Evolutionary conservation across 1,140 invertebrate species (phyloP), one percentile per base, ranked within the genome.

Genomic region (Brachionus asplanchnoidis): DNA sequence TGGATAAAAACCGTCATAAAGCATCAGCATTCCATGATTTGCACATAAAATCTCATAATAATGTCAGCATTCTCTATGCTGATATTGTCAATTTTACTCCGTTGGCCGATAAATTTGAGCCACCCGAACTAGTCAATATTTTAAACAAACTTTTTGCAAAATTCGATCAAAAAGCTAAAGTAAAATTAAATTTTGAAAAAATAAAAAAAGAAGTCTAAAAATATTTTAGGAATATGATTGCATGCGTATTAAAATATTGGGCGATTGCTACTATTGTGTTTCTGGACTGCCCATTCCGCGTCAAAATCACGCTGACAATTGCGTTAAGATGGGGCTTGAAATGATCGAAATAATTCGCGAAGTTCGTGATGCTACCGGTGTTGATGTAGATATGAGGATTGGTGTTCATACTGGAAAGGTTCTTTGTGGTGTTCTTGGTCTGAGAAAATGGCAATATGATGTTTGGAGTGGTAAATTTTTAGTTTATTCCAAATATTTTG

Each of bases 71-170:
- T 87, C 89, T 98, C 14, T 99, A 98, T 89, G 96, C 96, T 36
- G 97, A 99, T 89, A 98, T 99, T 87, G 96, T 97, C 20, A 97
- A 97, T 9, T 98, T 99, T 88, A 99, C 97, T 0, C 94, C 93
- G 87, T 98, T 98, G 96, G 95, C 95, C 66, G 97, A 95, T 20
- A 84, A 84, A 28, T 84, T 84, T 65, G 44, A 73, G 26, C 68
- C 84, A 28, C 66, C 68, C 14, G 84, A 84, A 44, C n/a, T 84
- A 23, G 60, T 84, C 4, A 73, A 84, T 17, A 84, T 84, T 84
- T 65, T 84, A 9, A 84, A 84, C 26, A 75, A 78, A 78, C 40
- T 84, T 6, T 84, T 84, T 84, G 84, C 44, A 9, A 73, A 77
- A 75, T 84, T 84, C 42, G 84, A 84, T 78, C 68, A 75, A 60